Percentiles rank a stretch among this genome's conserved stretches.
phyloP scores from a whole-genome alignment of 2,797 vertebrate species.

The Phrynocephalus vlangalii region DNA sequence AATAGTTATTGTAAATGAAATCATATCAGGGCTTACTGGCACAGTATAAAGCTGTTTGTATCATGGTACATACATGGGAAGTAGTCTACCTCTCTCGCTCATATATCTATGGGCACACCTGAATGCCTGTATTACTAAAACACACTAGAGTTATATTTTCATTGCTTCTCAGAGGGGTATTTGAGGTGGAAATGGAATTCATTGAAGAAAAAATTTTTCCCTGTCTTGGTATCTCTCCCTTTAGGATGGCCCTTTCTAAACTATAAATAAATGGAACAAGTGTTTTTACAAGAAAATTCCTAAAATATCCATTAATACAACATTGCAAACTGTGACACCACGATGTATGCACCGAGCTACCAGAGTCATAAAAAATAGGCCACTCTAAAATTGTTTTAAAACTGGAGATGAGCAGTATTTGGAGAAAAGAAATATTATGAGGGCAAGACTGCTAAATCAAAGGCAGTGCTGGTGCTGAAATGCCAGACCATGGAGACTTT shows the following conservation, averaged over 20 bases:
- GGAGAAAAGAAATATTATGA: conserved; percentile 64
- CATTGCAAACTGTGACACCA: conserved; percentile 43
- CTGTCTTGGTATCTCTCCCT: background rate
- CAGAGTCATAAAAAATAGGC: conserved; percentile 65
- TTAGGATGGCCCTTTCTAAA: conserved; percentile 14
- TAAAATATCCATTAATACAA: conserved; percentile 66
- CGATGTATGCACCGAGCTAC: conserved; percentile 62
- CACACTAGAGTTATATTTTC: background rate
- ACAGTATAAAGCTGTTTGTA: too few species aligned
- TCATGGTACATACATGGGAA: too few species aligned
- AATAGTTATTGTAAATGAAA: background rate
- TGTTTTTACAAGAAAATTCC: conserved; percentile 58
- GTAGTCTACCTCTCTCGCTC: too few species aligned
- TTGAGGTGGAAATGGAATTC: background rate
- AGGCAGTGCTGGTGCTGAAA: conserved; percentile 65
- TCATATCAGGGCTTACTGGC: too few species aligned
- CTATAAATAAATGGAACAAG: conserved; percentile 60
- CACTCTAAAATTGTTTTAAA: conserved; percentile 71
- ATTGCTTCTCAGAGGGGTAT: background rate
- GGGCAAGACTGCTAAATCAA: conserved; percentile 70
- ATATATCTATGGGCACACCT: background rate
- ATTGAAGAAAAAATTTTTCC: conserved; percentile 27
- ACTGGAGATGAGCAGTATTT: conserved; percentile 66
- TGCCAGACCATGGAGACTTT: conserved; percentile 51
- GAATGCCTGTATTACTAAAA: background rate